Evolutionary conservation across 2,113 vertebrate genomes (phyloP), one percentile per base, ranked within the genome.

Genomic region (Rhabdornis inornatus): DNA sequence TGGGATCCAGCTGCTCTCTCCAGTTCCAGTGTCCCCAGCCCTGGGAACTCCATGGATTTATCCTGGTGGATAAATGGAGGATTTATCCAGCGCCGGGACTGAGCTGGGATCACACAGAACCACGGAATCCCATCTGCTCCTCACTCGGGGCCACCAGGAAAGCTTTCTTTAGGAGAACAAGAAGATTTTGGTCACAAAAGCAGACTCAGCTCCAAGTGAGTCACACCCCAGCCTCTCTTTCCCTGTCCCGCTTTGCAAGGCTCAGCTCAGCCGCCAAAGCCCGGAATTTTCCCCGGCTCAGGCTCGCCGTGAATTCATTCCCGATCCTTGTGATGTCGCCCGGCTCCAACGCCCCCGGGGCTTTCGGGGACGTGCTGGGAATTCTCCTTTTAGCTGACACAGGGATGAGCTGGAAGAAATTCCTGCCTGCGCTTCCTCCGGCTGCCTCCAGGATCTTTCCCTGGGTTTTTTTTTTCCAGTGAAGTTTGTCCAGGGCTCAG

Each of bases 101-200:
- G 39, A 11, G 2, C 7, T 4, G 52, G 20, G 63, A 83, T 10
- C 40, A 6, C 1, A 0, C 35, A 23, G 30, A 64, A 2, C 6
- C 64, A 7, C 1, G 5, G 5, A 8, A 31, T 4, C 21, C 35
- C 7, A 2, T 3, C 80, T n/a, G 47, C 53, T 50, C 68, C 85
- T 45, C 30, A 1, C 35, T 10, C 61, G 10, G 35, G 13, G 20
- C 35, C 60, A 47, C 27, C 25, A 7, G 10, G 22, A 20, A n/a
- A 28, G 0, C 1, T 14, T 15, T 33, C 3, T 37, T 64, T 3
- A 20, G 40, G 55, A 65, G 33, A 65, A 44, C 2, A 0, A 8
- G 8, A 2, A 17, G 24, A 2, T 39, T 30, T 20, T 0, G 0
- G 16, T 15, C 57, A 13, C 2, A 27, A 24, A 52, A 2, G 4